Conservation (phyloP, 2,888 invertebrate genomes). For the Geophilus truncorum region DNA sequence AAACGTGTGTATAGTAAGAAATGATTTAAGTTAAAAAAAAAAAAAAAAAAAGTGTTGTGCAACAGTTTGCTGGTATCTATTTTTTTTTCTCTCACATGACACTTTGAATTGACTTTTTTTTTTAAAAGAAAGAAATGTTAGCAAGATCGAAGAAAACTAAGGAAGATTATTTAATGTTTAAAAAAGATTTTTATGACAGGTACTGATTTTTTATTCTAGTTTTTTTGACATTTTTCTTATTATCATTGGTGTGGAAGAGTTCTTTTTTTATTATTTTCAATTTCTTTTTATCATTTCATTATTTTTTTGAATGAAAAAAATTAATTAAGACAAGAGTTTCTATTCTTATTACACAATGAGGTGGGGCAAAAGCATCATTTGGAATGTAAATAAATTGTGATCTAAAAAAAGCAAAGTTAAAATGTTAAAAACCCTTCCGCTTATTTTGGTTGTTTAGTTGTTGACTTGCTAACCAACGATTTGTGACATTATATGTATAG, state of each 20-base stretch:
- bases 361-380: not conserved
- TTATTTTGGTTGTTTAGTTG: not conserved
- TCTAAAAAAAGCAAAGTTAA: not conserved
- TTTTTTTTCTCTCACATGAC: constrained; percentile 19
- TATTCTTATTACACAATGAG: not conserved
- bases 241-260: constrained; percentile 7
- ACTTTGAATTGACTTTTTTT: not conserved
- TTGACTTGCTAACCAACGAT: not conserved
- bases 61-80: not conserved
- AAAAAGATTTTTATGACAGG: constrained; percentile 8
- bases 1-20: not conserved
- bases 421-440: not conserved
- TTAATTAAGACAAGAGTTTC: not conserved
- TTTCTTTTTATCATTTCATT: not conserved
- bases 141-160: constrained; percentile 12
- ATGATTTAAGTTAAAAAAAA: no score
- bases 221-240: not conserved
- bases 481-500: not conserved
- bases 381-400: no score
- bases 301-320: no score
- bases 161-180: not conserved
- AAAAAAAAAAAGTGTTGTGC: constrained; percentile 19
- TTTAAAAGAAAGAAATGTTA: constrained; percentile 10
- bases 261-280: not conserved
- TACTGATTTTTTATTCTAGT: constrained; percentile 18